Base-by-base conservation (phyloP, 2,113 vertebrate genomes). In the Chrysemys picta region DNA sequence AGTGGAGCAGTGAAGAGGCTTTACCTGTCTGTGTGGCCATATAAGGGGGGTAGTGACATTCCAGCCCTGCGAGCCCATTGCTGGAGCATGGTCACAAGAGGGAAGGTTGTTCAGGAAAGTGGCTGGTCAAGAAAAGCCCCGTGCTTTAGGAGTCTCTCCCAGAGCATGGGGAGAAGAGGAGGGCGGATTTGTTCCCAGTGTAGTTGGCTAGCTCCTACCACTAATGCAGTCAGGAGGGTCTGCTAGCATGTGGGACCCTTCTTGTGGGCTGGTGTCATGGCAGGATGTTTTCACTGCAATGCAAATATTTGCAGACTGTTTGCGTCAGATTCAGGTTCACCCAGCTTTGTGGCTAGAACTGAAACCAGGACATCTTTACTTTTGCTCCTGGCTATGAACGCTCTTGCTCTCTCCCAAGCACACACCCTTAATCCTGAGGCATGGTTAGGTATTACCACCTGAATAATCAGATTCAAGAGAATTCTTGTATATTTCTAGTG, bases 341-440 rank as follows among this genome's bases (percentile, higher is more conserved):
- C 29, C 91, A 81, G 91, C 95, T 94, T 95, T 91, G 95, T 81
- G 96, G 92, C 80, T 94, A 53, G 84, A 96, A 93, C 42, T 95
- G 96, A 97, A 97, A 96, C 93, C 84, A 91, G 80, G 84, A 84
- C 82, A 96, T 96, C 94, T 95, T 96, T 91, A 87, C 96, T 95
- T 97, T 95, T 94, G 94, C 85, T 95, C 47, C 2, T 47, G 5
- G 53, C n/a, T 92, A 49, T 59, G 80, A 4, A 3, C 3, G 89
- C 42, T 6, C 91, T 45, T 86, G 8, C 3, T 82, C 35, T 85
- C 25, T 25, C 42, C 25, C 24, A 78, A 45, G 45, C 38, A 78
- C 22, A 45, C 24, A 16, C 42, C 42, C 42, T 78, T 78, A 27
- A 78, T 78, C 25, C 75, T 13, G 7, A 78, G 45, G 75, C 75